phyloP scores from a whole-genome alignment of 2,797 vertebrate genomes.

The Hylomyscus alleni region DNA sequence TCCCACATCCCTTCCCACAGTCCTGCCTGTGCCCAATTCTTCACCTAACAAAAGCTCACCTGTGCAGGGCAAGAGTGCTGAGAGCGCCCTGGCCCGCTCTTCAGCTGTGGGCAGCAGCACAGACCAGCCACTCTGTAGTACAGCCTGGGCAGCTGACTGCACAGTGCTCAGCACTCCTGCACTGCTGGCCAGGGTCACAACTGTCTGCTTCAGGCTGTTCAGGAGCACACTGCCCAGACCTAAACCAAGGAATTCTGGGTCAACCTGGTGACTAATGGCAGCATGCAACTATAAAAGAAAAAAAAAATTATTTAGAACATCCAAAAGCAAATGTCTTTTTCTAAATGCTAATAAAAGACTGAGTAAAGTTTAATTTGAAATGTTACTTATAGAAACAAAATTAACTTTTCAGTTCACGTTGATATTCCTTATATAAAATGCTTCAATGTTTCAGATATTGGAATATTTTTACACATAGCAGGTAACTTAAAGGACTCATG shows the following conservation, averaged over 20 bases:
- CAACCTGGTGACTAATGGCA: slow-evolving; percentile 98
- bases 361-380: not conserved
- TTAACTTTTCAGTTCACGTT: not conserved
- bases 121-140: slow-evolving; percentile 99
- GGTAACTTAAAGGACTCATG: not conserved
- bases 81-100: slow-evolving; percentile 96
- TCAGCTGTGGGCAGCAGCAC: slow-evolving; percentile 98
- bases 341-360: slow-evolving; percentile 37
- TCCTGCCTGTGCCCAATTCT: fast-evolving
- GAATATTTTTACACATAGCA: not conserved
- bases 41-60: slow-evolving; percentile 87
- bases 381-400: slow-evolving; percentile 34
- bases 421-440: not conserved
- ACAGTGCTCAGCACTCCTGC: slow-evolving; percentile 96
- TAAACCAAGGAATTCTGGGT: slow-evolving; percentile 96
- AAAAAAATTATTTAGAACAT: slow-evolving; percentile 36
- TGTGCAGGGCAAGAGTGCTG: slow-evolving; percentile 96
- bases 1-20: not conserved
- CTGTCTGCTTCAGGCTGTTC: slow-evolving; percentile 97
- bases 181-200: slow-evolving; percentile 97
- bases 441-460: not conserved
- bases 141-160: slow-evolving; percentile 96
- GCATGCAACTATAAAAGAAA: slow-evolving; percentile 93
- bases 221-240: slow-evolving; percentile 96
- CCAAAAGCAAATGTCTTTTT: not conserved